Evolutionary conservation across 2,888 invertebrate species (phyloP).

Genomic region (Drosophila nigricruria): DNA sequence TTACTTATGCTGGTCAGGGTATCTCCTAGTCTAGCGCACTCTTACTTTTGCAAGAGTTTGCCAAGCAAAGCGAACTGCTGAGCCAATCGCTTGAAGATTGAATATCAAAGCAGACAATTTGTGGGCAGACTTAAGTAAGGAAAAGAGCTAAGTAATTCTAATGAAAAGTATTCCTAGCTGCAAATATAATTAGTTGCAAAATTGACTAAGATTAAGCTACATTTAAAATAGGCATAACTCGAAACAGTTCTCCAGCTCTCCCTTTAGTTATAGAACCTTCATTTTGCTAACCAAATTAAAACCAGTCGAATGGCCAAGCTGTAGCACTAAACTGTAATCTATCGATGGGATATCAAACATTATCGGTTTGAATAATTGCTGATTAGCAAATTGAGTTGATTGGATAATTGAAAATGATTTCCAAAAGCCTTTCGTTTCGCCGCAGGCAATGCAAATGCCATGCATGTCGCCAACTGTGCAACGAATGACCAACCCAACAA

Average conservation of each 20-base stretch:
- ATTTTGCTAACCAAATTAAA: background rate
- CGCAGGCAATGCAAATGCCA: background rate
- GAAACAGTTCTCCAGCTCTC: background rate
- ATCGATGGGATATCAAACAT: background rate
- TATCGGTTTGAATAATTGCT: constrained; percentile 5
- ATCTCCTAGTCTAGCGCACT: too few relatives aligned
- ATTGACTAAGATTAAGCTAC: background rate
- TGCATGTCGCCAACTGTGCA: background rate
- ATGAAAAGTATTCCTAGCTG: background rate
- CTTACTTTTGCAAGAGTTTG: background rate
- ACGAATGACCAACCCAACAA: background rate
- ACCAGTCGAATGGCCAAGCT: background rate
- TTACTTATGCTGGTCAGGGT: too few relatives aligned
- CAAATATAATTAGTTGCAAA: background rate
- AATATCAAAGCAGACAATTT: background rate
- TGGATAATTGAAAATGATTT: constrained; percentile 6
- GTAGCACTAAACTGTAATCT: background rate
- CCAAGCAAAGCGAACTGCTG: too few relatives aligned
- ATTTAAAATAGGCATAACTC: background rate
- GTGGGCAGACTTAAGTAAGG: background rate
- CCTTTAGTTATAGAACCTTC: background rate
- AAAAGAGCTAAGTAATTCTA: background rate
- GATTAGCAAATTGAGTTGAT: constrained; percentile 4
- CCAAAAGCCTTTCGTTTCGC: background rate
- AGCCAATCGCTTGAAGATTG: background rate